Evolutionary conservation across 2,113 vertebrate genomes (phyloP).

Genomic region (Pterocles burchelli): DNA sequence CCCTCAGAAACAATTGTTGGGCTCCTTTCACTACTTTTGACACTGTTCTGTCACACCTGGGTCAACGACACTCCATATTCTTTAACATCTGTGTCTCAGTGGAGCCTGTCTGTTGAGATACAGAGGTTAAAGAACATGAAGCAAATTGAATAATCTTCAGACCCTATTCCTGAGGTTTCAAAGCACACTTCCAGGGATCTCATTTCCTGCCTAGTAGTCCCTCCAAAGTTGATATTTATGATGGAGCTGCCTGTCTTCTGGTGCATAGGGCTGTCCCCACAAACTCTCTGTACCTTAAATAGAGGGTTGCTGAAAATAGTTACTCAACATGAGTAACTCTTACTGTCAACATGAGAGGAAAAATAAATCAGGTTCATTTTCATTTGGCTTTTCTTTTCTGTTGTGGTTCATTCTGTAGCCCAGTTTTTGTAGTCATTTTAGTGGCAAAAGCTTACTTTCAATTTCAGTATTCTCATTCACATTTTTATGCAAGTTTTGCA

Average conservation of each 20-base stretch:
- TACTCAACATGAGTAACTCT: background rate
- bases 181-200: background rate
- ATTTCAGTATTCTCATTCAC: background rate
- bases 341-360: background rate
- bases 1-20: background rate
- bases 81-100: background rate
- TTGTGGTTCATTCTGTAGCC: background rate
- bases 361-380: background rate
- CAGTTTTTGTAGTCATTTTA: background rate
- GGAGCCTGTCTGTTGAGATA: background rate
- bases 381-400: background rate
- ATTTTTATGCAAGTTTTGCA: background rate
- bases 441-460: background rate
- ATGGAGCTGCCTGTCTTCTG: background rate
- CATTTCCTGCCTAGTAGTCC: background rate
- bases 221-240: background rate
- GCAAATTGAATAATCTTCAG: too few relatives aligned
- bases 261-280: background rate
- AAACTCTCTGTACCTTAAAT: background rate
- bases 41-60: accelerated
- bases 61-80: accelerated
- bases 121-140: background rate
- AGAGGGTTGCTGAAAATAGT: background rate
- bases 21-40: background rate
- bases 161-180: accelerated